Percentiles rank a stretch among this genome's conserved stretches.
These are phyloP conservation scores for Discoglossus pictus DNA, from an alignment of 2,797 vertebrate species.

Conservation along the genomic window DNA sequence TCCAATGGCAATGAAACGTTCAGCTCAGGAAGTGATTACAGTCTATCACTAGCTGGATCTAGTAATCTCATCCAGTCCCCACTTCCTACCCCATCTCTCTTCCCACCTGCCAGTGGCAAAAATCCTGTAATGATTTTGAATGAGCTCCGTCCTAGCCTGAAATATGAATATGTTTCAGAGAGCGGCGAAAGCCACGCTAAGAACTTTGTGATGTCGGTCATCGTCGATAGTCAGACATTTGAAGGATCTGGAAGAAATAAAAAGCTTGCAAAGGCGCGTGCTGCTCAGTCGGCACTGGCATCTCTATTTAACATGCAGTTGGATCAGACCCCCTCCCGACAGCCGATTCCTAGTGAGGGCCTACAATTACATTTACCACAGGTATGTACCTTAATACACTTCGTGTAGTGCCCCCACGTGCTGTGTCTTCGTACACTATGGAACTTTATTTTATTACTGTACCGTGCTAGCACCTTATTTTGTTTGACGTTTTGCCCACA, in stretches of 20 bases:
- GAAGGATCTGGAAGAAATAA: conserved; percentile 96
- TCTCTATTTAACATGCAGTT: conserved; percentile 95
- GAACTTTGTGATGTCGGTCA: conserved; percentile 97
- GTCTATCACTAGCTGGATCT: conserved; percentile 69
- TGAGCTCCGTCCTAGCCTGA: conserved; percentile 92
- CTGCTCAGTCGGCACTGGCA: conserved; percentile 90
- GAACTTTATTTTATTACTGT: too few relatives aligned
- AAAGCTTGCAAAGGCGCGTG: conserved; percentile 95
- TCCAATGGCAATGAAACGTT: conserved; percentile 88
- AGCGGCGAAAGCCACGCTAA: conserved; percentile 97
- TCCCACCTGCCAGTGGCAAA: conserved; percentile 86
- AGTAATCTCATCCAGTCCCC: conserved; percentile 81
- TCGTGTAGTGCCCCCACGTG: too few relatives aligned
- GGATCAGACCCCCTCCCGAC: conserved; percentile 93
- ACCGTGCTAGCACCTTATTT: too few relatives aligned
- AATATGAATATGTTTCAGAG: conserved; percentile 96
- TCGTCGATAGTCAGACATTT: conserved; percentile 89
- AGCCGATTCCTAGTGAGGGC: conserved; percentile 94
- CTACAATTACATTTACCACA: conserved; percentile 93
- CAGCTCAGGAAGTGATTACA: conserved; percentile 81
- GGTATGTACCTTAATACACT: too few relatives aligned
- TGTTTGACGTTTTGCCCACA: too few relatives aligned
- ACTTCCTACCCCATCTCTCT: conserved; percentile 75
- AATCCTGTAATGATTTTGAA: conserved; percentile 98
- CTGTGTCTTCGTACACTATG: too few relatives aligned